These are phyloP conservation scores for Lagria hirta DNA, from an alignment of 2,888 invertebrate species.

Conservation along the genomic window DNA sequence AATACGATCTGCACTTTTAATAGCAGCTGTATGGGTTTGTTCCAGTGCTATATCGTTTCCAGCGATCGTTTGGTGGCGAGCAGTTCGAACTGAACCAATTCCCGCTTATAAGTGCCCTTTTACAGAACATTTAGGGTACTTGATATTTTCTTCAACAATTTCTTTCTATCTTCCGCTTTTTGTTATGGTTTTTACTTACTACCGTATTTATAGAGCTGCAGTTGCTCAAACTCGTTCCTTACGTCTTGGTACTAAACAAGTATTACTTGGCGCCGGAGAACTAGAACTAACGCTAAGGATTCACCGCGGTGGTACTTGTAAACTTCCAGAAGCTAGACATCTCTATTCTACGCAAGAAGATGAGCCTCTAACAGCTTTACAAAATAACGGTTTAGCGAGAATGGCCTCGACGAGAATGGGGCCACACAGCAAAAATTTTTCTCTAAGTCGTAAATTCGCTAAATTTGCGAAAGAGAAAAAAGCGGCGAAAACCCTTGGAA, in stretches of 20 bases:
- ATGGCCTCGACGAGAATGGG: slow-evolving; percentile 68
- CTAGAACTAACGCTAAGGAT: slow-evolving; percentile 87
- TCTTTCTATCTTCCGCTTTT: slow-evolving; percentile 96
- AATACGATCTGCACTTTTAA: slow-evolving; percentile 80
- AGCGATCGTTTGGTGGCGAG: slow-evolving; percentile 96
- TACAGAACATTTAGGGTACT: slow-evolving; percentile 93
- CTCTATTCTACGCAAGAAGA: slow-evolving; percentile 66
- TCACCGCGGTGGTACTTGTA: slow-evolving; percentile 84
- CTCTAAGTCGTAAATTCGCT: slow-evolving; percentile 86
- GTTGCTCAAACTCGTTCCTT: slow-evolving; percentile 88
- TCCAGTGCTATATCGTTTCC: slow-evolving; percentile 97
- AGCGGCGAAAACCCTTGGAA: slow-evolving; percentile 95
- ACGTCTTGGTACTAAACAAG: slow-evolving; percentile 88
- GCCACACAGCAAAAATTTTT: slow-evolving; percentile 78
- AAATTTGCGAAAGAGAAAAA: slow-evolving; percentile 97
- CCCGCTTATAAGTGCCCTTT: slow-evolving; percentile 89
- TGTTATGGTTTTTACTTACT: slow-evolving; percentile 98
- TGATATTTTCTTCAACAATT: slow-evolving; percentile 96
- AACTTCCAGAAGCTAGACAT: slow-evolving; percentile 54
- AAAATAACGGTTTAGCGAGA: slow-evolving; percentile 75
- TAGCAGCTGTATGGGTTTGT: slow-evolving; percentile 94
- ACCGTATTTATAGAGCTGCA: slow-evolving; percentile 92
- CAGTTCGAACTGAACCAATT: slow-evolving; percentile 77
- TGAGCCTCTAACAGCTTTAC: slow-evolving; percentile 74
- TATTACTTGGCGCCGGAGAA: slow-evolving; percentile 81